Conservation (phyloP, 1,140 invertebrate genomes). For the Pseudobourletiella spinata region DNA sequence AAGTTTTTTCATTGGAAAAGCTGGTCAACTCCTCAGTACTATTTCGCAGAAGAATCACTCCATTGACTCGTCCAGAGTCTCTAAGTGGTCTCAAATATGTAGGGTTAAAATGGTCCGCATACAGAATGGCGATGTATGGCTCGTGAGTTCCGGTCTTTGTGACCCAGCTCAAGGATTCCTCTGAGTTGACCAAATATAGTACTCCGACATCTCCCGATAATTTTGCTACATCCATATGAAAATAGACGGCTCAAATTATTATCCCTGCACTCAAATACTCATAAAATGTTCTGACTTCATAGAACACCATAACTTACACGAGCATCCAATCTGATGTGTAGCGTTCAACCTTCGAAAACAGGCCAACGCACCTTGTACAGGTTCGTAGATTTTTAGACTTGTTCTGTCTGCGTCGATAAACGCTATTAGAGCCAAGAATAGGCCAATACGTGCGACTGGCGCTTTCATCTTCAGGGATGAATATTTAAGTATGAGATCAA, state of each 20-base stretch:
- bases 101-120: conserved; percentile 49
- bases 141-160: conserved; percentile 55
- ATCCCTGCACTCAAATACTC: not conserved
- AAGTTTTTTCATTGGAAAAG: conserved; percentile 67
- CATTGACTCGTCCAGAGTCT: conserved; percentile 47
- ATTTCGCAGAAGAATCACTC: conserved; percentile 49
- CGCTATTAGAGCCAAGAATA: too few relatives aligned
- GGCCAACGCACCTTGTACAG: conserved; percentile 57
- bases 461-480: too few relatives aligned
- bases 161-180: conserved; percentile 61
- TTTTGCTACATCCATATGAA: conserved; percentile 45
- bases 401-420: too few relatives aligned
- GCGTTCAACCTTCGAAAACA: conserved; percentile 83
- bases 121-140: conserved; percentile 60
- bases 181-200: conserved; percentile 58
- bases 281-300: not conserved
- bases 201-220: conserved; percentile 71
- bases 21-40: conserved; percentile 30
- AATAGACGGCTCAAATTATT: conserved; percentile 5
- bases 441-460: too few relatives aligned
- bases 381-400: conserved; percentile 69
- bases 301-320: conserved; percentile 56
- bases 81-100: conserved; percentile 45
- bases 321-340: conserved; percentile 85
- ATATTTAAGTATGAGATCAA: too few relatives aligned